These are phyloP conservation scores for Austrofundulus limnaeus DNA, from an alignment of 2,113 vertebrate genomes.

Conservation along the genomic window DNA sequence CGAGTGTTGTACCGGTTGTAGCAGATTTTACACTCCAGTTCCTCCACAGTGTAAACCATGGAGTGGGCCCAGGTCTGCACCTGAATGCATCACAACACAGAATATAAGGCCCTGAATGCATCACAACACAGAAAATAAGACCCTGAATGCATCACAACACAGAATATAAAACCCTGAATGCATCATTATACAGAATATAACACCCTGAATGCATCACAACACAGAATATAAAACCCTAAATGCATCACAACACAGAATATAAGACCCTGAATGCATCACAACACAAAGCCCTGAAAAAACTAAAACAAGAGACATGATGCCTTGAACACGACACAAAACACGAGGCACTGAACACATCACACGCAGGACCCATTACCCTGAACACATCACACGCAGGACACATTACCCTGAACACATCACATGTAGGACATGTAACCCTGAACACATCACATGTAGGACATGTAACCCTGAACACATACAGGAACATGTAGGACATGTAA, in stretches of 20 bases:
- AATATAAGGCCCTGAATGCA: neutral
- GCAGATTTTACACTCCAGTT: constrained; percentile 89
- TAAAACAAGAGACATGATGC: neutral
- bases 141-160: constrained; percentile 20
- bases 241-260: neutral
- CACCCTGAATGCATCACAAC: constrained; percentile 17
- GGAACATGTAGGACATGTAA: too few species aligned
- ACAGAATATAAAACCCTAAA: neutral
- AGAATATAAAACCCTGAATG: neutral
- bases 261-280: neutral
- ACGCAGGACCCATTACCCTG: too few species aligned
- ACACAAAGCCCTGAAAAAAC: constrained; percentile 19
- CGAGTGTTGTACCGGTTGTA: constrained; percentile 83
- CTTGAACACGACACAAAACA: too few species aligned
- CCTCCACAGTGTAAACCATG: constrained; percentile 66
- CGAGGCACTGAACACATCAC: too few species aligned
- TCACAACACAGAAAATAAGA: constrained; percentile 16
- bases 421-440: too few species aligned
- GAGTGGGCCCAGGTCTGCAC: constrained; percentile 65
- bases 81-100: constrained; percentile 36
- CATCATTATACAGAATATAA: neutral
- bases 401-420: too few species aligned
- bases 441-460: too few species aligned
- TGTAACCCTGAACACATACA: too few species aligned
- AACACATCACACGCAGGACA: too few species aligned